A percentile compares a stretch with the other conserved stretches of the same genome.
These are phyloP conservation scores for Heliothis virescens DNA, from an alignment of 1,140 invertebrate genomes.

Conservation along the genomic window DNA sequence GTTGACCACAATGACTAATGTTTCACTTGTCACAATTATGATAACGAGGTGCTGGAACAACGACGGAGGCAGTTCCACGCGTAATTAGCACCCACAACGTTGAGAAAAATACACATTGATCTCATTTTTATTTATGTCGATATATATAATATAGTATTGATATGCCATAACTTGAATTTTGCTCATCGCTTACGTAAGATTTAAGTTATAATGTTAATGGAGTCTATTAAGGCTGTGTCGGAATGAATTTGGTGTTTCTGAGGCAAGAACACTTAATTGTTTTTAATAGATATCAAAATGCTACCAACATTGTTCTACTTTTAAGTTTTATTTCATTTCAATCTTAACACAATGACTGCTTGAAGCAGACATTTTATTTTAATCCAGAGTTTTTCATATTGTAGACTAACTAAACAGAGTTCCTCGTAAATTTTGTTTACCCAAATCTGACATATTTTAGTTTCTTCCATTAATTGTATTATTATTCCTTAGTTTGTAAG, in stretches of 20 bases:
- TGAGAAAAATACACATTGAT: conserved; percentile 75
- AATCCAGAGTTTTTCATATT: conserved; percentile 36
- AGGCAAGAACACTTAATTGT: conserved; percentile 25
- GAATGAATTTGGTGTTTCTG: conserved; percentile 44
- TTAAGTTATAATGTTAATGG: conserved; percentile 59
- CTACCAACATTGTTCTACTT: neutral
- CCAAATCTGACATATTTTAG: conserved; percentile 54
- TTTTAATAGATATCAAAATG: conserved; percentile 29
- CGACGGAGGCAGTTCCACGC: neutral
- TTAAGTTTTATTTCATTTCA: conserved; percentile 35
- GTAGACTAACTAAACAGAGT: conserved; percentile 50
- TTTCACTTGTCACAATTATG: conserved; percentile 53
- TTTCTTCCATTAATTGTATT: conserved; percentile 78
- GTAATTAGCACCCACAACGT: conserved; percentile 39
- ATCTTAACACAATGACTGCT: conserved; percentile 12
- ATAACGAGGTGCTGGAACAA: conserved; percentile 52
- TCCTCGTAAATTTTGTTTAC: conserved; percentile 54
- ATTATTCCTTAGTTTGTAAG: conserved; percentile 70
- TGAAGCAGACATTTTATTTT: conserved; percentile 38
- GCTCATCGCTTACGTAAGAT: conserved; percentile 72
- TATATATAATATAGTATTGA: conserved; percentile 67
- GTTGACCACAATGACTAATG: conserved; percentile 39
- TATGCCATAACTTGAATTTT: conserved; percentile 76
- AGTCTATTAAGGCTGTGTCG: conserved; percentile 58
- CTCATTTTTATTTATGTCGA: conserved; percentile 81